Evolutionary conservation across 2,797 vertebrate species (phyloP), one percentile per base, ranked within the genome.

Genomic region (Meriones psammophilus): DNA sequence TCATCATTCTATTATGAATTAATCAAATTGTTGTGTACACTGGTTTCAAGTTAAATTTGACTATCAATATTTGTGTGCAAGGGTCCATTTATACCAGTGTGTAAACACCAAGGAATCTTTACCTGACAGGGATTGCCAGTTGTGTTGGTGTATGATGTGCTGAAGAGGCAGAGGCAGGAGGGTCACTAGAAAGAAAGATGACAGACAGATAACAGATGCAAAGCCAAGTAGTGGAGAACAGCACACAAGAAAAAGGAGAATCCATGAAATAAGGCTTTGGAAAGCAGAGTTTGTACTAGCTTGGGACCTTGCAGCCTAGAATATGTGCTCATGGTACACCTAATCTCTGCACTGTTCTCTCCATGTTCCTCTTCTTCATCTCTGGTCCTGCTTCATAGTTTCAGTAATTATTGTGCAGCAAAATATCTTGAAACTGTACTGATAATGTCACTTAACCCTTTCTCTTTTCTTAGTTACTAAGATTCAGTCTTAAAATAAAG

Each of bases 401-500:
- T 91, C 33, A 54, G 33, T 36, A 50, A 50, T 88, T 60, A 5
- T 42, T 50, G 4, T 81, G 10, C 91, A 79, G 18, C 28, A 88
- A 36, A 87, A 94, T 50, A 36, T 22, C 42, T 17, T 66, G 56
- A 62, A 87, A 71, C 9, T 5, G 6, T 87, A 17, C 4, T 79
- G 39, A 69, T 81, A 69, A 8, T 89, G 69, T 76, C 64, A 7
- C 8, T 85, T 30, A 89, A 2, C 60, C 88, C 2, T 46, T 96
- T 90, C 1, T 30, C 64, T 2, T 84, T 92, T 33, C 73, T 94
- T 14, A 77, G 0, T 94, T 88, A 50, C 30, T 13, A 62, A 15
- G 7, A 89, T 3, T 89, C 46, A 64, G 24, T 85, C 36, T 88
- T 68, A 81, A 96, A 92, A 58, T 54, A 71, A 93, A 66, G 74